These are phyloP conservation scores for Aphelinus atriplicis DNA, from an alignment of 1,140 invertebrate species.

Conservation along the genomic window DNA sequence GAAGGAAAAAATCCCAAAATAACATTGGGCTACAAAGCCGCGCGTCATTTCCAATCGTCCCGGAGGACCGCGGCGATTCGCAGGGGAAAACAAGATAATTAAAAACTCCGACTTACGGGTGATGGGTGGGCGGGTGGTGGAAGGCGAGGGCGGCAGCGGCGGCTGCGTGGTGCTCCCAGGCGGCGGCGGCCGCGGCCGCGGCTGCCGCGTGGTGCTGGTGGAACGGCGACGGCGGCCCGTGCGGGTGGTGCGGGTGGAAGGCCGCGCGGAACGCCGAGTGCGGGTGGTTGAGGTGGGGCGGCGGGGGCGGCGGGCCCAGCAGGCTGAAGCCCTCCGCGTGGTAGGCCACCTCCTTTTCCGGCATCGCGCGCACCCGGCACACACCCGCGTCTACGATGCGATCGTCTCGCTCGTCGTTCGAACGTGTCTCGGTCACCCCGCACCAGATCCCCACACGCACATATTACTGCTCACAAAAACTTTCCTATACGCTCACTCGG, in stretches of 20 bases:
- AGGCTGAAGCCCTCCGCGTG: conserved; percentile 63
- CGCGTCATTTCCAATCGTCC: too few species aligned
- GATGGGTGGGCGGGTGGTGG: conserved; percentile 24
- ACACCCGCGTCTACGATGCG: not conserved
- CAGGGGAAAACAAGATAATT: too few species aligned
- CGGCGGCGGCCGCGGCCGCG: conserved; percentile 56
- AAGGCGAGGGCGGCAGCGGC: conserved; percentile 53
- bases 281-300: conserved; percentile 61
- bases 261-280: conserved; percentile 64
- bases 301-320: conserved; percentile 61
- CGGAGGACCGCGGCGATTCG: too few species aligned
- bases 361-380: conserved; percentile 49
- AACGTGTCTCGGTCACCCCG: too few species aligned
- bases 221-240: conserved; percentile 57
- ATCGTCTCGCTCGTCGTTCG: too few species aligned
- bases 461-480: too few species aligned
- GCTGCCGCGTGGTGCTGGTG: conserved; percentile 51
- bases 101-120: not conserved
- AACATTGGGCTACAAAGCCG: not conserved
- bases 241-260: conserved; percentile 57
- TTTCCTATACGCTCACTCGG: too few species aligned
- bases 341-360: conserved; percentile 65
- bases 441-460: too few species aligned
- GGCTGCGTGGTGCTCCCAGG: conserved; percentile 63
- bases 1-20: not conserved